phyloP scores from a whole-genome alignment of 92 coral and sea anemone species.

The Anthopleura xanthogrammica region DNA sequence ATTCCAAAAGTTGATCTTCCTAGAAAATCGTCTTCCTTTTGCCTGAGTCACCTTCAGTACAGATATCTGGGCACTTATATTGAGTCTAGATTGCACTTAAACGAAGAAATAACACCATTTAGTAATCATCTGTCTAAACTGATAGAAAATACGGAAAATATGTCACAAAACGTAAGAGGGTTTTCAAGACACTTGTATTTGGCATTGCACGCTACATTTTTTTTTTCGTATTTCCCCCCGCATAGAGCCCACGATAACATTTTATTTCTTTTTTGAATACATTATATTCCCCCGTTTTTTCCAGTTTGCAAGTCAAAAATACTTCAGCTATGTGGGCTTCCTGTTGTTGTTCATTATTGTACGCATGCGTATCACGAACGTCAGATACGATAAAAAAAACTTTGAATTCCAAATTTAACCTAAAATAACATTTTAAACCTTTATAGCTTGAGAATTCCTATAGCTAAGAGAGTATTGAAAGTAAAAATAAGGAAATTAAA shows the following conservation, averaged over 20 bases:
- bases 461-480: background rate
- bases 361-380: background rate
- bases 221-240: too few relatives aligned
- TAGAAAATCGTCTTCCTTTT: too few relatives aligned
- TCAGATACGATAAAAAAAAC: too few relatives aligned
- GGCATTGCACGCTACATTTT: background rate
- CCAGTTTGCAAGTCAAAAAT: too few relatives aligned
- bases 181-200: background rate
- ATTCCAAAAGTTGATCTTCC: too few relatives aligned
- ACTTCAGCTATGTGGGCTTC: background rate
- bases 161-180: background rate
- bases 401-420: background rate
- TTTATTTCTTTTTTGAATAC: too few relatives aligned
- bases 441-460: background rate
- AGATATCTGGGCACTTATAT: background rate
- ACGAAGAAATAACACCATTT: background rate
- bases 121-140: background rate
- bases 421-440: too few relatives aligned
- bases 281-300: too few relatives aligned
- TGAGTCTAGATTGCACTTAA: background rate
- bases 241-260: too few relatives aligned
- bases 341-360: background rate
- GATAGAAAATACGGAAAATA: background rate
- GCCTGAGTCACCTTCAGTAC: too few relatives aligned
- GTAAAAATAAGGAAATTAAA: background rate